Percentiles rank a stretch among this genome's conserved stretches.
phyloP scores from a whole-genome alignment of 1,140 invertebrate species.

The Zaprionus vittiger region DNA sequence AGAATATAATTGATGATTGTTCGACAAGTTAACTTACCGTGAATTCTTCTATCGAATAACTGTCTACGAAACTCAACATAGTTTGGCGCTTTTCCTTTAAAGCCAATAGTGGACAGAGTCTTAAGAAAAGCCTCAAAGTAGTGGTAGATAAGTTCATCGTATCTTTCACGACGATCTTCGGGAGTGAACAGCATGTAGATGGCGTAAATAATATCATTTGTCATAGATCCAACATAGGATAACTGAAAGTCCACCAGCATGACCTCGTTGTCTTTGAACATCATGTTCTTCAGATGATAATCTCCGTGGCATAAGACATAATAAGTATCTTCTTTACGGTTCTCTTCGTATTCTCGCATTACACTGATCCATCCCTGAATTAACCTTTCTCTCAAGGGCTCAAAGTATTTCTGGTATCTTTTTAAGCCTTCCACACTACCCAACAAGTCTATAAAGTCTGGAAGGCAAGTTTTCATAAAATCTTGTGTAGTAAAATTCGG shows the following conservation, averaged over 20 bases:
- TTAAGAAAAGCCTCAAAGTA: conserved; percentile 28
- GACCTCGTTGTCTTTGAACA: conserved; percentile 41
- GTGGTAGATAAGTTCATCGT: conserved; percentile 35
- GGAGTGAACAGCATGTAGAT: conserved; percentile 23
- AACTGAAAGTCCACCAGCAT: conserved; percentile 44
- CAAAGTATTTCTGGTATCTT: conserved; percentile 24
- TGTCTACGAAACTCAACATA: conserved; percentile 21
- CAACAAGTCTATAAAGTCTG: neutral
- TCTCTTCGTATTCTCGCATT: conserved; percentile 22
- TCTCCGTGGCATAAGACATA: conserved; percentile 48
- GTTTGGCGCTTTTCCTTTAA: conserved; percentile 22
- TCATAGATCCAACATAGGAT: conserved; percentile 25
- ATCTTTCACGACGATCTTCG: conserved; percentile 21
- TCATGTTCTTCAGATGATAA: conserved; percentile 37
- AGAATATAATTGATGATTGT: neutral
- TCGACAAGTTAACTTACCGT: neutral
- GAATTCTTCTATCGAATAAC: conserved; percentile 12
- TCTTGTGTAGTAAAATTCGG: neutral
- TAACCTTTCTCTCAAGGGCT: neutral
- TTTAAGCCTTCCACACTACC: conserved; percentile 8
- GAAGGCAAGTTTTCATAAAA: neutral
- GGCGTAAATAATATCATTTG: conserved; percentile 38
- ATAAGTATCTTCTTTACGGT: neutral
- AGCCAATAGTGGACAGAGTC: conserved; percentile 27
- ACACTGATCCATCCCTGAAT: neutral